Percentiles rank a stretch among this genome's conserved stretches.
Evolutionary conservation across 2,888 invertebrate species (phyloP).

Genomic region (Polyommatus icarus): DNA sequence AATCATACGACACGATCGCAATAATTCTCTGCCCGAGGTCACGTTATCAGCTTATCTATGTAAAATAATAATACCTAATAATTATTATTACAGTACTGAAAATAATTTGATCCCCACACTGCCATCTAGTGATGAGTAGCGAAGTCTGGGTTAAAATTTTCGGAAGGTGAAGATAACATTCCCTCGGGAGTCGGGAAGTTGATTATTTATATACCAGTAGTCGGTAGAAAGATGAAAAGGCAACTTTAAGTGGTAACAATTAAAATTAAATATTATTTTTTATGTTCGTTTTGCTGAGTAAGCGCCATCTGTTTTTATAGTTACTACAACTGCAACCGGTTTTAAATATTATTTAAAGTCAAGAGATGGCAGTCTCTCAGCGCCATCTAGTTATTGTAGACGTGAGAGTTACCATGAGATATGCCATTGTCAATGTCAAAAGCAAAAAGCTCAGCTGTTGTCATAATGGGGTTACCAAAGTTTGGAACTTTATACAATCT

Average conservation of each 20-base stretch:
- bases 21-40: slow-evolving; percentile 40
- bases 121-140: slow-evolving; percentile 22
- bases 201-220: no score
- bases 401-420: neutral
- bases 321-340: neutral
- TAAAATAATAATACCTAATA: neutral
- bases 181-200: no score
- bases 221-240: no score
- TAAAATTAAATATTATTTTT: neutral
- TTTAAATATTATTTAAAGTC: neutral
- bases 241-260: neutral
- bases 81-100: neutral
- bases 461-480: neutral
- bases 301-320: neutral
- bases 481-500: neutral
- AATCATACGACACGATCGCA: slow-evolving; percentile 50
- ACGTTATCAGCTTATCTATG: slow-evolving; percentile 29
- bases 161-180: neutral
- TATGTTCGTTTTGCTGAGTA: neutral
- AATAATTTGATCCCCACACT: neutral
- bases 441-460: neutral
- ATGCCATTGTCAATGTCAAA: neutral
- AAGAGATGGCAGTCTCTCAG: neutral
- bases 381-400: neutral
- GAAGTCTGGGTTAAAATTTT: neutral